Evolutionary conservation across 1,140 invertebrate genomes (phyloP).

Genomic region (Antheraea pernyi): DNA sequence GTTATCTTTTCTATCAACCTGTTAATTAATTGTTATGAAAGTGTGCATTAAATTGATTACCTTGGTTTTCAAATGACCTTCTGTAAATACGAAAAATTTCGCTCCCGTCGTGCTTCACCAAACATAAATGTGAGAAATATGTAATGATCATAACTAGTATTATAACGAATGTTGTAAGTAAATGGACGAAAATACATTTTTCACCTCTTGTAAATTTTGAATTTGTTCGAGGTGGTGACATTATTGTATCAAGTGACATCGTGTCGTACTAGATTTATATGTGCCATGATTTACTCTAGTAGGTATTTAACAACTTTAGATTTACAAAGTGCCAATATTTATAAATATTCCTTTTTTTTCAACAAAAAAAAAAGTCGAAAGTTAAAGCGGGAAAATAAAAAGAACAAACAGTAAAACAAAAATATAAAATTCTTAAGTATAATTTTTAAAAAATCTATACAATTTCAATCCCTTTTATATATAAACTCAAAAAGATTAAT

Average conservation of each 20-base stretch:
- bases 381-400: background rate
- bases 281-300: background rate
- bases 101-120: conserved; percentile 30
- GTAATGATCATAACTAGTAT: conserved; percentile 37
- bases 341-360: too few species aligned
- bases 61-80: conserved; percentile 15
- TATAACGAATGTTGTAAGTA: conserved; percentile 40
- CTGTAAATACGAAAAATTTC: conserved; percentile 29
- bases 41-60: conserved; percentile 14
- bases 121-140: conserved; percentile 44
- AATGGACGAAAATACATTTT: conserved; percentile 55
- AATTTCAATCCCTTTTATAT: conserved; percentile 56
- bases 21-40: too few species aligned
- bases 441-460: conserved; percentile 46
- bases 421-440: conserved; percentile 39
- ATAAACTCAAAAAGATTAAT: conserved; percentile 39
- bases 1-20: too few species aligned
- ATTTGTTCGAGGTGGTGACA: background rate
- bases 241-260: background rate
- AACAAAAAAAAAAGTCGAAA: too few species aligned
- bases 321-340: too few species aligned
- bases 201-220: conserved; percentile 57
- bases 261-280: conserved; percentile 7
- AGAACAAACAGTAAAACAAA: conserved; percentile 18
- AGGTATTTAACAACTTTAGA: background rate